Evolutionary conservation across 2,888 invertebrate genomes (phyloP).

Genomic region (Gari tellinella): DNA sequence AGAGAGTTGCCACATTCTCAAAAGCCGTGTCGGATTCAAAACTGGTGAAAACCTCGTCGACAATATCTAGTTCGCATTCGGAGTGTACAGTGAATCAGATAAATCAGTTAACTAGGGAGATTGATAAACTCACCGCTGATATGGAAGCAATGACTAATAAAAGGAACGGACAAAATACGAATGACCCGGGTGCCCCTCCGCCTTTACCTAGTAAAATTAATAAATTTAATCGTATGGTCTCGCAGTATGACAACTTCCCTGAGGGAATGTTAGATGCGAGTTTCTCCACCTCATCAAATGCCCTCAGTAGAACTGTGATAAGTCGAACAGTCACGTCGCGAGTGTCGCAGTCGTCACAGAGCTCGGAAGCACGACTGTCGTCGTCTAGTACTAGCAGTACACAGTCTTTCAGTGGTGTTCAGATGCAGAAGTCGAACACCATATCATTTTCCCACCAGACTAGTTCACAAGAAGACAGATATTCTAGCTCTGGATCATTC

Average conservation of each 20-base stretch:
- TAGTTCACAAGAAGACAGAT: constrained; percentile 78
- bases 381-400: constrained; percentile 69
- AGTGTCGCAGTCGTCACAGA: constrained; percentile 50
- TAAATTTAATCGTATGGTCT: constrained; percentile 88
- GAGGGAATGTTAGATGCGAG: constrained; percentile 56
- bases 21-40: constrained; percentile 68
- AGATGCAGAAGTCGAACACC: constrained; percentile 69
- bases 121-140: constrained; percentile 75
- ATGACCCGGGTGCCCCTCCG: constrained; percentile 84
- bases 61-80: constrained; percentile 63
- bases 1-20: constrained; percentile 59
- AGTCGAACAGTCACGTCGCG: constrained; percentile 64
- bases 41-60: constrained; percentile 40
- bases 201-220: constrained; percentile 88
- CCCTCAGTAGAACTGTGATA: constrained; percentile 53
- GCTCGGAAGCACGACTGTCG: constrained; percentile 67
- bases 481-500: constrained; percentile 78
- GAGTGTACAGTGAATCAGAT: constrained; percentile 75
- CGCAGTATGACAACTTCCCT: constrained; percentile 90
- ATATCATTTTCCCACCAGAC: constrained; percentile 69
- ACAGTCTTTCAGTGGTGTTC: constrained; percentile 67
- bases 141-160: constrained; percentile 70
- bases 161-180: constrained; percentile 22
- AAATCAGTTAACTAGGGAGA: constrained; percentile 76
- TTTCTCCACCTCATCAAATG: constrained; percentile 42